Base-by-base conservation (phyloP, 2,888 invertebrate genomes). In the Philereme transversata region DNA sequence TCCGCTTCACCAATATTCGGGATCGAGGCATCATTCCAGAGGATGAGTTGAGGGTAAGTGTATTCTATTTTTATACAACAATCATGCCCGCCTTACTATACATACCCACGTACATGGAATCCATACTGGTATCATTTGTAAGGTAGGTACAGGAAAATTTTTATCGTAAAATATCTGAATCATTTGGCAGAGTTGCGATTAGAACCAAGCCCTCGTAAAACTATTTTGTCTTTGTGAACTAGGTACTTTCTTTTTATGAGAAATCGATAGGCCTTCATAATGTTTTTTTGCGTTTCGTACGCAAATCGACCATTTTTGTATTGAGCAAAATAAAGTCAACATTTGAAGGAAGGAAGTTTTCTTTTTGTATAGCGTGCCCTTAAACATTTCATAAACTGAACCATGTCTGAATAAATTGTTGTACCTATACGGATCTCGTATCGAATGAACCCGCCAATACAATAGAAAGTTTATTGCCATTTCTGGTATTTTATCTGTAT, bases 1-100 rank as follows among this genome's bases (percentile, higher is more conserved):
- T 95, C 40, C 94, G 96, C 22, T 94, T 95, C 76, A 93, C 94
- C 73, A 95, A 96, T 76, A 92, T 96, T 36, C 93, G 94, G 49
- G 87, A 94, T 62, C 93, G 94, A 52, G 96, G 95, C 59, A 88
- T 95, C 60, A 94, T 94, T 77, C 95, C 95, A 0, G 95, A 95
- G 69, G 94, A 92, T 66, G 92, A 92, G 71, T 77, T 92, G 1
- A 86, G 83, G 82, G 92, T 90, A 77, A 53, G 43, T 41, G 10
- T 43, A 5, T 10, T 38, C 38, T 7, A 38, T 38, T 38, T 38
- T 4, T 5, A 0, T 22, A 22, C 22, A 22, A 2, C 22, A 1
- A 22, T 22, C 22, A 22, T 22, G 1, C 22, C 22, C 22, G 22
- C 3, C 22, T 22, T 22, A 22, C 22, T 3, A 22, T 22, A 38